Base-by-base conservation (phyloP, 1,140 invertebrate genomes). In the Heliconius melpomene region DNA sequence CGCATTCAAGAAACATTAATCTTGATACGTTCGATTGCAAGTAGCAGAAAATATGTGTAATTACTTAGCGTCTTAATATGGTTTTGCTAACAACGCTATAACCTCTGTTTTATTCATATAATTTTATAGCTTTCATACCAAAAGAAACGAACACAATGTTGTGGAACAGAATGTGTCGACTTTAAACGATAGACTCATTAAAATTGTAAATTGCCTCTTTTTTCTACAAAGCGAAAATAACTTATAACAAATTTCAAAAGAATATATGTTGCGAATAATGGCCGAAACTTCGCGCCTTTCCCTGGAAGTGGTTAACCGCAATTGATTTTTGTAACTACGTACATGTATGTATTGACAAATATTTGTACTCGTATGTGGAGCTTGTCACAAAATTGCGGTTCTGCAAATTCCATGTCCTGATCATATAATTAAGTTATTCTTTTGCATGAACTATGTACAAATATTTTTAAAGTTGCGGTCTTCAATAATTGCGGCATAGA, bases 241-340 rank as follows among this genome's bases (percentile, higher is more conserved):
- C 23, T 23, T 66, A 23, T 66, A 7, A 26, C 9, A 66, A 66
- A n/a, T 72, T 72, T 72, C 32, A 8, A 72, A 38, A 72, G 71
- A 72, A 72, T 72, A 36, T 38, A 38, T 38, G 18, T 38, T 36
- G 8, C 71, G n/a, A 13, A 72, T 20, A 77, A 78, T 83, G 66
- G 71, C 73, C 74, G 76, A 66, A 85, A 85, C 77, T 87, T 91
- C 87, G 84, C 89, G 85, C 90, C 86, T 89, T 74, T 73, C 79
- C 23, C 81, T 87, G 91, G 90, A 90, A 89, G 89, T 75, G 90
- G 91, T 91, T 76, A 72, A 46, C 83, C 85, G 38, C 88, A 90
- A 92, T 92, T 89, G 86, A 77, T 73, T 76, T 75, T 84, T 79
- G 81, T 79, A 71, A 77, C 71, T 79, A 83, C 75, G 60, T 80